phyloP scores from a whole-genome alignment of 1,140 invertebrate species.

The Hycleus phaleratus region DNA sequence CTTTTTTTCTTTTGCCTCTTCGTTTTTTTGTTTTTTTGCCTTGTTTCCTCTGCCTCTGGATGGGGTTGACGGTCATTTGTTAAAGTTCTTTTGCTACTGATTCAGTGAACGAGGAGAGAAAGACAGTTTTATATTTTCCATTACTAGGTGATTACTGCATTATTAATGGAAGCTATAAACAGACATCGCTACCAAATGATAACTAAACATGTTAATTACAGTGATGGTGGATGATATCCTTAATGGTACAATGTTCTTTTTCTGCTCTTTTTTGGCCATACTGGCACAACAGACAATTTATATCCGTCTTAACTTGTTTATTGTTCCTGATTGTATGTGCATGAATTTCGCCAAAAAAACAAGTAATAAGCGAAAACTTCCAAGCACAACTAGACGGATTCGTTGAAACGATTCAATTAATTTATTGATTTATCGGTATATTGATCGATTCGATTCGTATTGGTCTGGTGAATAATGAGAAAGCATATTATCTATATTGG shows the following conservation, averaged over 20 bases:
- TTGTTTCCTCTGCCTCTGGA: background rate
- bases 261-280: too few species aligned
- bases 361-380: too few species aligned
- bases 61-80: constrained; percentile 23
- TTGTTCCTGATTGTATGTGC: too few species aligned
- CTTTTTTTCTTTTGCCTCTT: constrained; percentile 18
- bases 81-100: constrained; percentile 17
- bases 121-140: constrained; percentile 21
- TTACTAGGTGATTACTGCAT: constrained; percentile 28
- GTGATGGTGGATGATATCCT: constrained; percentile 22
- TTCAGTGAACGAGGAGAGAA: background rate
- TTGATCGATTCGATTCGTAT: too few species aligned
- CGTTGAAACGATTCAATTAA: too few species aligned
- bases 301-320: too few species aligned
- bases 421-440: too few species aligned
- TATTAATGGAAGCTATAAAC: constrained; percentile 29
- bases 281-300: too few species aligned
- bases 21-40: constrained; percentile 8
- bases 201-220: constrained; percentile 30
- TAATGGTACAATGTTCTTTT: constrained; percentile 12
- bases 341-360: too few species aligned
- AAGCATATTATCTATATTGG: constrained; percentile 31
- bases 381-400: too few species aligned
- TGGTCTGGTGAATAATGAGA: constrained; percentile 29
- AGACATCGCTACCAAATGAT: constrained; percentile 25